A percentile compares a stretch with the other conserved stretches of the same genome.
These are phyloP conservation scores for Sebastes diploproa DNA, from an alignment of 2,797 vertebrate species.

Conservation along the genomic window DNA sequence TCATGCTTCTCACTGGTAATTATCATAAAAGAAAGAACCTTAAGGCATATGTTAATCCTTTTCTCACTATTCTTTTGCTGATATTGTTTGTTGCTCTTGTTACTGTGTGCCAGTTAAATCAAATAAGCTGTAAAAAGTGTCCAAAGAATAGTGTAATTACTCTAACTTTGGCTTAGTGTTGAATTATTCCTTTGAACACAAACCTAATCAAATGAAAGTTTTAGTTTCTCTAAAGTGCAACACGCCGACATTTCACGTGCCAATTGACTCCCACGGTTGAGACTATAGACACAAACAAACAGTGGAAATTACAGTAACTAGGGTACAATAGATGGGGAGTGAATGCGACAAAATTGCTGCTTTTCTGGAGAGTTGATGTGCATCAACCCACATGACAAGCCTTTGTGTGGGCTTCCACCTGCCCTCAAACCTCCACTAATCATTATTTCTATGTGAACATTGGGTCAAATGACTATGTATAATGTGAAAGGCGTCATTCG, in stretches of 20 bases:
- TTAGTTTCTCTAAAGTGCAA: constrained; percentile 5
- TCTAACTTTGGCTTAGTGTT: constrained; percentile 4
- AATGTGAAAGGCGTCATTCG: not conserved
- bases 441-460: not conserved
- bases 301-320: not conserved
- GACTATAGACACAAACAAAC: not conserved
- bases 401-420: not conserved
- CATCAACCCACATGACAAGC: not conserved
- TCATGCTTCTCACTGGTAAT: constrained; percentile 46
- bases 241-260: not conserved
- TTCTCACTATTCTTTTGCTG: not conserved
- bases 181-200: constrained; percentile 15
- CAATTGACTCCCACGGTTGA: not conserved
- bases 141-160: constrained; percentile 29
- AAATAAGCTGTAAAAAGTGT: constrained; percentile 18
- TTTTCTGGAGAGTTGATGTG: not conserved
- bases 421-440: not conserved
- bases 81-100: constrained; percentile 29
- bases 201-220: not conserved
- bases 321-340: not conserved
- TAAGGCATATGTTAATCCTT: constrained; percentile 32
- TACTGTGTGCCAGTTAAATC: constrained; percentile 19
- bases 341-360: constrained; percentile 1
- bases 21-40: constrained; percentile 43
- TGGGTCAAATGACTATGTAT: not conserved